These are phyloP conservation scores for Drosophila rhopaloa DNA, from an alignment of 1,140 invertebrate species.

Conservation along the genomic window DNA sequence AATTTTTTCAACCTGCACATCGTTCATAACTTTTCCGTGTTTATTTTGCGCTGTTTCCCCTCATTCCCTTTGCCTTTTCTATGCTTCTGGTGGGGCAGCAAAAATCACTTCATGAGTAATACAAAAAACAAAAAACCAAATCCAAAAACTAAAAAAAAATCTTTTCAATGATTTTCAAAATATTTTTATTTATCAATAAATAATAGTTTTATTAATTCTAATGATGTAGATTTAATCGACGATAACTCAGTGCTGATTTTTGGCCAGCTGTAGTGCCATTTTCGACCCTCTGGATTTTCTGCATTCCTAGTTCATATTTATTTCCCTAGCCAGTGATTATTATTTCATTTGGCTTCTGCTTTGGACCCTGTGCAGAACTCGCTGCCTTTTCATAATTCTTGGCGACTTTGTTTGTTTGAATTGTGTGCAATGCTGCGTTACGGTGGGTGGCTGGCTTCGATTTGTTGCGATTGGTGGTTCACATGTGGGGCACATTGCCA, in stretches of 20 bases:
- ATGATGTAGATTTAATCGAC: too few relatives aligned
- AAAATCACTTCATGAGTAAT: slow-evolving; percentile 38
- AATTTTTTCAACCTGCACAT: slow-evolving; percentile 55
- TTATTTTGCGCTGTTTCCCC: background rate
- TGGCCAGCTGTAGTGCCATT: background rate
- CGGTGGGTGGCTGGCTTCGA: slow-evolving; percentile 17
- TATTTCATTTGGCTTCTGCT: slow-evolving; percentile 46
- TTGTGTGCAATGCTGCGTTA: slow-evolving; percentile 16
- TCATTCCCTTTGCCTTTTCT: background rate
- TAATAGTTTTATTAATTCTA: too few relatives aligned
- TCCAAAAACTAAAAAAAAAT: too few relatives aligned
- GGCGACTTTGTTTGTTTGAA: slow-evolving; percentile 55
- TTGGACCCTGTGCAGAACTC: slow-evolving; percentile 4
- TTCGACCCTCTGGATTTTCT: background rate
- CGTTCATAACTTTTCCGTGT: slow-evolving; percentile 51
- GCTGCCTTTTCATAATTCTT: slow-evolving; percentile 49
- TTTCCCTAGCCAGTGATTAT: slow-evolving; percentile 55
- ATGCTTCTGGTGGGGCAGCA: slow-evolving; percentile 37
- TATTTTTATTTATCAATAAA: too few relatives aligned
- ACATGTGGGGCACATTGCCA: slow-evolving; percentile 43
- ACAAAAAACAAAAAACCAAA: slow-evolving; percentile 11
- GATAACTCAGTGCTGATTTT: background rate
- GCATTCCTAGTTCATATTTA: slow-evolving; percentile 39
- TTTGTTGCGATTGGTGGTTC: slow-evolving; percentile 1
- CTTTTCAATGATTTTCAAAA: too few relatives aligned